phyloP scores from a whole-genome alignment of 2,113 vertebrate species.

The Tyrannus savana region DNA sequence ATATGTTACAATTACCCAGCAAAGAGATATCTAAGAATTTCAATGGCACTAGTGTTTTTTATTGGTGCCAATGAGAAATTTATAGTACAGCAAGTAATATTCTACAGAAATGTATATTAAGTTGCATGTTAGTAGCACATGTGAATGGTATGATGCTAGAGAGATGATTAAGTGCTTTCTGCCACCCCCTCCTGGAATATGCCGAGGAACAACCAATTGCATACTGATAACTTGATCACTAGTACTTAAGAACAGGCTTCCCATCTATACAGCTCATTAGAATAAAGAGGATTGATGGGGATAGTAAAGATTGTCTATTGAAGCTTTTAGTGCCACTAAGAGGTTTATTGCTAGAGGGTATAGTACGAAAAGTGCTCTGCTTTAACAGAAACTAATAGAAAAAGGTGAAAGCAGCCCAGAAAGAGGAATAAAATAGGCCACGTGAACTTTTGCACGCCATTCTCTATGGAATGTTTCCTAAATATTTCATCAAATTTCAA shows the following conservation, averaged over 20 bases:
- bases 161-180: neutral
- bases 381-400: constrained; percentile 1
- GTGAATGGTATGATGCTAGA: neutral
- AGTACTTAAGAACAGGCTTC: neutral
- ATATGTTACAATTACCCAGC: neutral
- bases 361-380: neutral
- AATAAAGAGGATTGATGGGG: constrained; percentile 14
- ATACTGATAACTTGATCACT: neutral
- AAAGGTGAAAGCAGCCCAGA: neutral
- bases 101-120: neutral
- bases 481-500: neutral
- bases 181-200: neutral
- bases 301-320: neutral
- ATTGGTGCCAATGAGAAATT: neutral
- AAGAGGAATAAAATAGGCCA: neutral
- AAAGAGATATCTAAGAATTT: neutral
- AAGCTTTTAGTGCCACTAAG: constrained; percentile 8
- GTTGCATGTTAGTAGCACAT: neutral
- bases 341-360: constrained; percentile 15
- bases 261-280: neutral
- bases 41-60: neutral
- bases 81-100: neutral
- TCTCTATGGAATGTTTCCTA: neutral
- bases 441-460: neutral
- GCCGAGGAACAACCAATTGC: neutral